Evolutionary conservation across 53 echinoderm and acorn worm species (phyloP).

Genomic region (Stichopus horrens): DNA sequence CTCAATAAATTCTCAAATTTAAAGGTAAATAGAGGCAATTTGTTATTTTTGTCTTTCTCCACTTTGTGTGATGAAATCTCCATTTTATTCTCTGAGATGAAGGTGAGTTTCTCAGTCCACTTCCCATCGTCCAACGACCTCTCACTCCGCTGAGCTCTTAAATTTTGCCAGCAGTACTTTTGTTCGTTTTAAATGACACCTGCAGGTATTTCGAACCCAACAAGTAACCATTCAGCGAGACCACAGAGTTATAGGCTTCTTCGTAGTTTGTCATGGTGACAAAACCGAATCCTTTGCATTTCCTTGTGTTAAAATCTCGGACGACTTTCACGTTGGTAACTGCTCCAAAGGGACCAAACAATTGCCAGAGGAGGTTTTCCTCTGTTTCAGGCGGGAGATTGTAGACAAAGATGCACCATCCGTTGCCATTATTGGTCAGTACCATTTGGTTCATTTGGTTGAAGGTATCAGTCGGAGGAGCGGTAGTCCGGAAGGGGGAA

Average conservation of each 20-base stretch:
- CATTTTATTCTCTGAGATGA: constrained; percentile 34
- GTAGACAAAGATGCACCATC: constrained; percentile 99
- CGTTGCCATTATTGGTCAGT: constrained; percentile 96
- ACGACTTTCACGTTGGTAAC: constrained; percentile 98
- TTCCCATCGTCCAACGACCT: not conserved
- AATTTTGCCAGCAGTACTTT: constrained; percentile 48
- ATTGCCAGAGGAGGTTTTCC: constrained; percentile 93
- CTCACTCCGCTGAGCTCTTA: not conserved
- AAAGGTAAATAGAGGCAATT: constrained; percentile 41
- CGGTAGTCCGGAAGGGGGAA: constrained; percentile 65
- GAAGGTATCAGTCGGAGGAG: constrained; percentile 63
- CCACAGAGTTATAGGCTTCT: constrained; percentile 90
- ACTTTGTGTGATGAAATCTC: constrained; percentile 41
- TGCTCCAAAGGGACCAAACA: constrained; percentile 97
- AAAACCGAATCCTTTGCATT: constrained; percentile 99
- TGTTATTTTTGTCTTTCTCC: constrained; percentile 46
- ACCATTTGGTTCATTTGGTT: constrained; percentile 87
- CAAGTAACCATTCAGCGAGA: constrained; percentile 89
- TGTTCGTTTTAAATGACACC: constrained; percentile 95
- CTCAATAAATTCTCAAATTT: constrained; percentile 49
- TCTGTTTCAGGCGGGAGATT: constrained; percentile 95
- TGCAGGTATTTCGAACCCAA: constrained; percentile 92
- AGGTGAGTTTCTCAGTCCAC: constrained; percentile 35
- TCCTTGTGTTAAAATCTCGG: constrained; percentile 87
- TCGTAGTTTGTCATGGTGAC: constrained; percentile 99